A percentile compares a stretch with the other conserved stretches of the same genome.
Evolutionary conservation across 2,113 vertebrate genomes (phyloP).

Genomic region (Rostratula benghalensis): DNA sequence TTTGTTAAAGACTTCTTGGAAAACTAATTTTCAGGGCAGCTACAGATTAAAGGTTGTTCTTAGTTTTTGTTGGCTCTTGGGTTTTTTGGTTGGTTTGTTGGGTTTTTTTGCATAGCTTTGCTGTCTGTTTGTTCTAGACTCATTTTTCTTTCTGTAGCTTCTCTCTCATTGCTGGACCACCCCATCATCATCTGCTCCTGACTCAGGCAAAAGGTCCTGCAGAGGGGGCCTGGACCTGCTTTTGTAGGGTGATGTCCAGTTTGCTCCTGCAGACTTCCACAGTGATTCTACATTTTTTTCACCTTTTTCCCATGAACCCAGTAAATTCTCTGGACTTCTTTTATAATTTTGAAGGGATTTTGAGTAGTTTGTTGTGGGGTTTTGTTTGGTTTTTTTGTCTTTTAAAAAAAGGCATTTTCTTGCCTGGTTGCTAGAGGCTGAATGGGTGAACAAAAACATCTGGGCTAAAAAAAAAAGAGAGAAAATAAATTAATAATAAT

Average conservation of each 20-base stretch:
- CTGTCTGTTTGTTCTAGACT: not conserved
- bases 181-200: not conserved
- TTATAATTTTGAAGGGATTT: not conserved
- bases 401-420: not conserved
- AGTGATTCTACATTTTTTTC: not conserved
- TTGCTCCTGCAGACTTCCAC: not conserved
- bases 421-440: not conserved
- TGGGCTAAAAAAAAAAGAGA: not conserved
- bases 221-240: not conserved
- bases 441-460: not conserved
- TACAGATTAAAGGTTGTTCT: not conserved
- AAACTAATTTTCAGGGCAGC: not conserved
- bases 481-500: not conserved
- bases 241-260: not conserved
- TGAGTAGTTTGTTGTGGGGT: not conserved
- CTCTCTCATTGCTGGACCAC: not conserved
- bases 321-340: not conserved
- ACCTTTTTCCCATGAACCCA: not conserved
- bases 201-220: not conserved
- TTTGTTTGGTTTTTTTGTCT: not conserved
- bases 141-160: not conserved
- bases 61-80: not conserved
- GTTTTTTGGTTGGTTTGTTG: not conserved
- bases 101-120: not conserved
- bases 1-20: not conserved